Evolutionary conservation across 2,888 invertebrate species (phyloP).

Genomic region (Platycnemis pennipes): DNA sequence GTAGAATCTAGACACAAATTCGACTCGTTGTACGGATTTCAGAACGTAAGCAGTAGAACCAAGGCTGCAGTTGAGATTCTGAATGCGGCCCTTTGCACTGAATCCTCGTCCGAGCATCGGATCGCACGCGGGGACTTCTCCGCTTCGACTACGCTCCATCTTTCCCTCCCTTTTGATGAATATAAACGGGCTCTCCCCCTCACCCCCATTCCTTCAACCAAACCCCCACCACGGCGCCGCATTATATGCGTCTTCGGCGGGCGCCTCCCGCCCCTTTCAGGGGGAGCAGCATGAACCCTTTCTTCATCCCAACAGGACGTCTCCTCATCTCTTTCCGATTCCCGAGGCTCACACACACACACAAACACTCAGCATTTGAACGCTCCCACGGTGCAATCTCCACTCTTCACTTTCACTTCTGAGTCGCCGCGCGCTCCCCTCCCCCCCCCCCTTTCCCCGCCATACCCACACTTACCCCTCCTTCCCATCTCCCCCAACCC

Average conservation of each 20-base stretch:
- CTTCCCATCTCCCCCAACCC: background rate
- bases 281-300: background rate
- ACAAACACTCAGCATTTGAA: background rate
- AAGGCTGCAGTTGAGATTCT: too few species aligned
- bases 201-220: background rate
- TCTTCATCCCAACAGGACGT: background rate
- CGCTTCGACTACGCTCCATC: background rate
- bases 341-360: background rate
- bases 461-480: background rate
- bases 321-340: background rate
- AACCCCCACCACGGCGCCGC: background rate
- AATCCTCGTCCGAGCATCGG: background rate
- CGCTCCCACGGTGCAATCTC: background rate
- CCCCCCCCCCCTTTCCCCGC: background rate
- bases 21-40: too few species aligned
- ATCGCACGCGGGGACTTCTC: background rate
- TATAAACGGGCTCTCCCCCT: background rate
- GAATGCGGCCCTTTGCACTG: too few species aligned
- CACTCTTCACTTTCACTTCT: conserved; percentile 26
- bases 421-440: background rate
- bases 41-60: too few species aligned
- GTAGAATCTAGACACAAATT: too few species aligned
- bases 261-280: background rate
- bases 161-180: background rate
- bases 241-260: background rate